phyloP scores from a whole-genome alignment of 2,113 vertebrate species.

The Xenopus tropicalis region DNA sequence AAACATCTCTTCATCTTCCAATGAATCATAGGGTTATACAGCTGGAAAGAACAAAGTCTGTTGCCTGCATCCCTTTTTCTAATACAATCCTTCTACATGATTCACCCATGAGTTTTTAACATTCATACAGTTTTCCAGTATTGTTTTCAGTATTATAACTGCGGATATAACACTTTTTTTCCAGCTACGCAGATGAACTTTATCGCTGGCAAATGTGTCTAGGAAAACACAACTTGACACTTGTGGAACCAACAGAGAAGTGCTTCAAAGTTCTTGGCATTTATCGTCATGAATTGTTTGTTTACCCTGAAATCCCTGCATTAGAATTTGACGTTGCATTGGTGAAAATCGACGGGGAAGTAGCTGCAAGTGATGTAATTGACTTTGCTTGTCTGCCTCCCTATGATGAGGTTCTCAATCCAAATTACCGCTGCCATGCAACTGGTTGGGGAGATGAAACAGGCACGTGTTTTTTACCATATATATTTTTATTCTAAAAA shows the following conservation, averaged over 20 bases:
- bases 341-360: conserved; percentile 62
- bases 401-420: conserved; percentile 57
- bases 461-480: conserved; percentile 15
- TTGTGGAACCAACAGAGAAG: conserved; percentile 54
- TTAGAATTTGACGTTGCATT: conserved; percentile 72
- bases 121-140: no score
- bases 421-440: conserved; percentile 64
- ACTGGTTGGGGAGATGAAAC: conserved; percentile 73
- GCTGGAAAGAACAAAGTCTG: no score
- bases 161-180: background rate
- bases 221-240: conserved; percentile 71
- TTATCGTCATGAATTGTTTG: conserved; percentile 65
- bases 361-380: conserved; percentile 50
- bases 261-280: conserved; percentile 61
- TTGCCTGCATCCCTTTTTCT: no score
- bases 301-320: conserved; percentile 64
- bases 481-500: background rate
- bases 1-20: no score
- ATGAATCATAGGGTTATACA: no score
- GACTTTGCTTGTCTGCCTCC: conserved; percentile 65
- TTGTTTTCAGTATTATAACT: no score
- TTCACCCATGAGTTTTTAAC: no score
- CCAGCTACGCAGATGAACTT: conserved; percentile 68
- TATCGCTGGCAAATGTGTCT: conserved; percentile 70
- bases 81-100: no score